Evolutionary conservation across 1,140 invertebrate species (phyloP).

Genomic region (Cydia splendana): DNA sequence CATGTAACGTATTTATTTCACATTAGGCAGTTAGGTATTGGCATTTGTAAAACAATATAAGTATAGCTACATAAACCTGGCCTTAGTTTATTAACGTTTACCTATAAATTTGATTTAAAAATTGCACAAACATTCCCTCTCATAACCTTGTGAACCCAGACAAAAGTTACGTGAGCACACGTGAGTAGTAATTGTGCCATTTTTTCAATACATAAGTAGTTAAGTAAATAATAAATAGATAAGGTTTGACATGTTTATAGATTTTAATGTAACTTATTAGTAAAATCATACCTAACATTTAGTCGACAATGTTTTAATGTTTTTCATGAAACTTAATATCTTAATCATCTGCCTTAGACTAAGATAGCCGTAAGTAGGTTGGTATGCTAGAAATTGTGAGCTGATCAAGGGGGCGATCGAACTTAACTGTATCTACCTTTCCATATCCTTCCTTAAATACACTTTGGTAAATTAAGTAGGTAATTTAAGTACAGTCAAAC

Average conservation of each 20-base stretch:
- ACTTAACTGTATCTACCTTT: background rate
- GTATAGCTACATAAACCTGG: background rate
- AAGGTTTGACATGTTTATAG: background rate
- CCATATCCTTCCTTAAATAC: background rate
- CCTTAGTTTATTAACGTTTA: background rate
- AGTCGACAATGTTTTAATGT: background rate
- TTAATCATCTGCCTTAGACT: background rate
- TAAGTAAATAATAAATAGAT: background rate
- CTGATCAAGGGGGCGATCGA: background rate
- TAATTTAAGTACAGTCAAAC: background rate
- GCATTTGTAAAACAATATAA: slow-evolving; percentile 1
- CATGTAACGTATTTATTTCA: background rate
- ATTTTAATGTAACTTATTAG: slow-evolving; percentile 4
- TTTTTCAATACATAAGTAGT: background rate
- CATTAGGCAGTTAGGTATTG: background rate
- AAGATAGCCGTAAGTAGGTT: slow-evolving; percentile 11
- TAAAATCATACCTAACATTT: slow-evolving; percentile 1
- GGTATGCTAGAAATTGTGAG: slow-evolving; percentile 10
- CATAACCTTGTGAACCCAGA: background rate
- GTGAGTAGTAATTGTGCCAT: background rate
- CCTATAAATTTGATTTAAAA: background rate
- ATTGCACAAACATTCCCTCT: slow-evolving; percentile 9
- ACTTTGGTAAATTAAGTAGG: slow-evolving; percentile 1
- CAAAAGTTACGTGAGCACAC: slow-evolving; percentile 9
- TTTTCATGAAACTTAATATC: background rate